phyloP scores from a whole-genome alignment of 2,797 vertebrate species.

The Tangara arthus region DNA sequence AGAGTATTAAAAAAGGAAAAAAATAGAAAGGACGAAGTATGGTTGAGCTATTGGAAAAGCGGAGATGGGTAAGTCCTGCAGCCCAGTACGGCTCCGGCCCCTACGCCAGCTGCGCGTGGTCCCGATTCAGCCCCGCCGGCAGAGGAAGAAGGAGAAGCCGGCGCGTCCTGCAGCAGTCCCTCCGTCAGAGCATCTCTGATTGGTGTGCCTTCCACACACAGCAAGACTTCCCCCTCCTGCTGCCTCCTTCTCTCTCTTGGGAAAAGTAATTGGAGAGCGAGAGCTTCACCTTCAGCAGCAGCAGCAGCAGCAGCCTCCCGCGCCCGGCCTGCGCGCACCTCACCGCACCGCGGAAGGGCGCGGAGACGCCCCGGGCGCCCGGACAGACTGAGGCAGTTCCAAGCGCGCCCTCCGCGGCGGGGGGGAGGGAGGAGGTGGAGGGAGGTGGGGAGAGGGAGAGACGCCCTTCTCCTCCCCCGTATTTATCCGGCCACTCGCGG shows the following conservation, averaged over 20 bases:
- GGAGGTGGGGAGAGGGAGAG: background rate
- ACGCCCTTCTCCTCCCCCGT: background rate
- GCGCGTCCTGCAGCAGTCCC: conserved; percentile 49
- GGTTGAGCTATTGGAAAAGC: background rate
- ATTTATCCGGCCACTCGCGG: background rate
- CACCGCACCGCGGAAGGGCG: background rate
- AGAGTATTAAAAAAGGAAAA: background rate
- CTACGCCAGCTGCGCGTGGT: conserved; percentile 3
- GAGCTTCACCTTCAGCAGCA: conserved; percentile 20
- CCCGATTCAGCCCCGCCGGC: background rate
- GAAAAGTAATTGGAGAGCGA: conserved; percentile 17
- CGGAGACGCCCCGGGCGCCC: background rate
- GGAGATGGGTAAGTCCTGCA: background rate
- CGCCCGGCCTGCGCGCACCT: background rate
- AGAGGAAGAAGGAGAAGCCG: background rate
- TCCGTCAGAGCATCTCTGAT: conserved; percentile 58
- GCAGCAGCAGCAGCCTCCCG: background rate
- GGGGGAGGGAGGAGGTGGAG: background rate
- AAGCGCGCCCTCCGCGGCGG: background rate
- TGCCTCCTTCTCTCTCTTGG: conserved; percentile 16
- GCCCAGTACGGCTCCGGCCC: background rate
- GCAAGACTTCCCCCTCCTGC: conserved; percentile 40
- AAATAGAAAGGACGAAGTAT: background rate
- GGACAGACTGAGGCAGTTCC: background rate
- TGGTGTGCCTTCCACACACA: conserved; percentile 54